phyloP scores from a whole-genome alignment of 2,797 vertebrate genomes.

The Anguilla megastoma region DNA sequence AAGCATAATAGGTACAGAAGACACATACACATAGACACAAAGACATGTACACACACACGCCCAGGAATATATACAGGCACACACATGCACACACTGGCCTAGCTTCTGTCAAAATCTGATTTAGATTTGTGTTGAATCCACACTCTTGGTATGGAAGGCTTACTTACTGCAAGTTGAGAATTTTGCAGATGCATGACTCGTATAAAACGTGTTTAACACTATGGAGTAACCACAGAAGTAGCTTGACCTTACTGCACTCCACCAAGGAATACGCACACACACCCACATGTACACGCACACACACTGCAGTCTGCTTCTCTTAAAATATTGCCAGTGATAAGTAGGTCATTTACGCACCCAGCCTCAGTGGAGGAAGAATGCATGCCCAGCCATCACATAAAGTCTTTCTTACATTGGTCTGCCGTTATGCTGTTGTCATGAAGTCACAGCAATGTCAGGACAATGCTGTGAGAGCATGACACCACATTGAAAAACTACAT shows the following conservation, averaged over 20 bases:
- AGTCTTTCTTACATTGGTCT: background rate
- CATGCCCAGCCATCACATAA: background rate
- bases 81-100: no score
- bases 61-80: no score
- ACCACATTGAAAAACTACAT: background rate
- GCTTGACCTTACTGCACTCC: background rate
- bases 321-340: slow-evolving; percentile 2
- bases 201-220: background rate
- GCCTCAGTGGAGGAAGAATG: background rate
- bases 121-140: background rate
- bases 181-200: background rate
- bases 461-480: background rate
- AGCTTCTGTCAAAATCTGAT: background rate
- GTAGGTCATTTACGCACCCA: background rate
- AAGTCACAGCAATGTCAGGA: background rate
- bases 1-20: no score
- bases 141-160: background rate
- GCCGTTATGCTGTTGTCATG: background rate
- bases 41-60: no score
- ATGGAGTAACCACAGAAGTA: background rate
- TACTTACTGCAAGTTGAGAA: no score
- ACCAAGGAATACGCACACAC: background rate
- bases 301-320: background rate
- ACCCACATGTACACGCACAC: background rate
- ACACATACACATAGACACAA: no score